These are phyloP conservation scores for Paralichthys olivaceus DNA, from an alignment of 2,113 vertebrate genomes.

Conservation along the genomic window DNA sequence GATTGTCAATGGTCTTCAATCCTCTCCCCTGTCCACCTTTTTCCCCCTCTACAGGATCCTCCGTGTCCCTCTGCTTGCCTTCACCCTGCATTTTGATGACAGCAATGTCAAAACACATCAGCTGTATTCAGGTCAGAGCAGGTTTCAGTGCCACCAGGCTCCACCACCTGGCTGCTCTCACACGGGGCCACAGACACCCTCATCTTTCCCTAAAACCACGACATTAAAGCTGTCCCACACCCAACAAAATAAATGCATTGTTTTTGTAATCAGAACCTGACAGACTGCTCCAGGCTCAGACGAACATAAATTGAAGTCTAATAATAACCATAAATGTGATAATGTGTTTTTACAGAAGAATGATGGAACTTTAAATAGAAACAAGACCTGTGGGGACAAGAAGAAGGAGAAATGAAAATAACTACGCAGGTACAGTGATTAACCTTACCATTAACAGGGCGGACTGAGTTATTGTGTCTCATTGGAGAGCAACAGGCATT, in stretches of 20 bases:
- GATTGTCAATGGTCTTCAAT: constrained; percentile 14
- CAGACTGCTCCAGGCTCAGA: constrained; percentile 28
- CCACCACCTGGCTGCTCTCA: constrained; percentile 50
- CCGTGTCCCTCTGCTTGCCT: constrained; percentile 54
- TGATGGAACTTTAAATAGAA: constrained; percentile 48
- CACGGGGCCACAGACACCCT: constrained; percentile 25
- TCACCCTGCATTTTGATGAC: constrained; percentile 64
- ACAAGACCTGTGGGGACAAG: constrained; percentile 41
- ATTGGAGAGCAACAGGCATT: not conserved
- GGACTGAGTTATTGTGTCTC: constrained; percentile 1
- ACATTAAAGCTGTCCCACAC: constrained; percentile 35
- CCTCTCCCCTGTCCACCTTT: constrained; percentile 2
- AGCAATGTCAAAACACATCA: constrained; percentile 72
- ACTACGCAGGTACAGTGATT: constrained; percentile 29
- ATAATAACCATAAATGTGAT: constrained; percentile 66
- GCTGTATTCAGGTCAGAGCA: constrained; percentile 45
- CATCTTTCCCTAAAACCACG: constrained; percentile 25
- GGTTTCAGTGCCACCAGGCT: constrained; percentile 59
- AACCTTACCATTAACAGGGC: constrained; percentile 25
- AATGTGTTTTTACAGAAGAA: constrained; percentile 67
- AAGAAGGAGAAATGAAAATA: constrained; percentile 1
- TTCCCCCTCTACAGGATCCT: constrained; percentile 7
- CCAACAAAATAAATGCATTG: constrained; percentile 18
- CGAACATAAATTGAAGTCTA: constrained; percentile 45
- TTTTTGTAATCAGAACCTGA: not conserved